Percentiles rank a stretch among this genome's conserved stretches.
Conservation (phyloP, 2,113 vertebrate species). For the Cichladusa arquata region DNA sequence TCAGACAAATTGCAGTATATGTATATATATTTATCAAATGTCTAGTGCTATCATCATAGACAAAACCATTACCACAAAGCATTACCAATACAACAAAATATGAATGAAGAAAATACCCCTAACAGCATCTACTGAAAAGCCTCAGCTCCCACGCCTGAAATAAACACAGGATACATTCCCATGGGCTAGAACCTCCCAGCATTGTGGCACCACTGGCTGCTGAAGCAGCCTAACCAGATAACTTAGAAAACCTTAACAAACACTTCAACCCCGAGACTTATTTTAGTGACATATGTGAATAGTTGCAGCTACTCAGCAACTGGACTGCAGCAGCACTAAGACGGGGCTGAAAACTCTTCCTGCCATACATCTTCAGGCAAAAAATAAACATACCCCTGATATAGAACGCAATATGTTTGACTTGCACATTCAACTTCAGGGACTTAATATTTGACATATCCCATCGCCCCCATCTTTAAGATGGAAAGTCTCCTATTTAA, state of each 20-base stretch:
- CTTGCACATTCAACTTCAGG: background rate
- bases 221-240: background rate
- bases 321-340: background rate
- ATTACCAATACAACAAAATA: background rate
- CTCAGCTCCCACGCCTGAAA: background rate
- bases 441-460: background rate
- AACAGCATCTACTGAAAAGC: background rate
- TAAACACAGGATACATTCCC: background rate
- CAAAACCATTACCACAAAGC: background rate
- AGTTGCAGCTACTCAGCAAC: background rate
- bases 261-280: background rate
- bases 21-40: background rate
- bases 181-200: background rate
- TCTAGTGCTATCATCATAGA: background rate
- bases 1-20: background rate
- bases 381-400: background rate
- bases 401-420: background rate
- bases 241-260: background rate
- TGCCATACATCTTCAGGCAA: background rate
- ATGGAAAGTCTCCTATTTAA: background rate
- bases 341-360: background rate
- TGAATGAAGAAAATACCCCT: background rate
- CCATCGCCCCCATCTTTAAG: background rate
- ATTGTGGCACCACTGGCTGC: rapidly evolving
- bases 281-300: background rate